These are phyloP conservation scores for Dasyprocta punctata DNA, from an alignment of 2,113 vertebrate genomes.

Conservation along the genomic window DNA sequence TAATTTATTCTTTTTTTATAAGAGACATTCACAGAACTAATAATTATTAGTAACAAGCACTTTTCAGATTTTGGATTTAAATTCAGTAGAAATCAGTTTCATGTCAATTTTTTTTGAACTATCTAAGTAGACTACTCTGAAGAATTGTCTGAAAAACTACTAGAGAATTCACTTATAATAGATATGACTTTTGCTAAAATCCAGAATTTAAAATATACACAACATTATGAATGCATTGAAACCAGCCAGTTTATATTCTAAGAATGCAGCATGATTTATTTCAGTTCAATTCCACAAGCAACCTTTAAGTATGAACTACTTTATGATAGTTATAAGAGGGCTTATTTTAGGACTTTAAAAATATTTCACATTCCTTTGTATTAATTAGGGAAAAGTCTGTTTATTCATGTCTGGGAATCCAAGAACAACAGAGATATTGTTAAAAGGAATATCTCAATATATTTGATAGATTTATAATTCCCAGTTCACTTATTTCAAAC, in stretches of 20 bases:
- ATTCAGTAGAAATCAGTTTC: slow-evolving; percentile 21
- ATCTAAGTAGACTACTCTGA: not conserved
- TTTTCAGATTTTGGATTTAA: not conserved
- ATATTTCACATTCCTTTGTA: slow-evolving; percentile 52
- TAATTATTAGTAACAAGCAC: slow-evolving; percentile 15
- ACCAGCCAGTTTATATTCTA: not conserved
- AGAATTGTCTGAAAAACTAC: slow-evolving; percentile 19
- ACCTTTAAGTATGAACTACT: not conserved
- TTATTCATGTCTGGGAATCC: not conserved
- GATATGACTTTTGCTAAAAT: slow-evolving; percentile 36
- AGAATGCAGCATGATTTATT: slow-evolving; percentile 41
- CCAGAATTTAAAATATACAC: not conserved
- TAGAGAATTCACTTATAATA: slow-evolving; percentile 29
- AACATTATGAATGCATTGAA: slow-evolving; percentile 6
- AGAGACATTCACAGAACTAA: slow-evolving; percentile 20
- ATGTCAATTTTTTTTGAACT: slow-evolving; percentile 10
- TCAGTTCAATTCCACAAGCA: not conserved
- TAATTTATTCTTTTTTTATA: slow-evolving; percentile 71
- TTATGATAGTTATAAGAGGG: not conserved
- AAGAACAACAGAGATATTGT: slow-evolving; percentile 50
- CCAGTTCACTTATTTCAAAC: slow-evolving; percentile 49
- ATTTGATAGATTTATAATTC: slow-evolving; percentile 16
- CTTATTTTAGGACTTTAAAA: slow-evolving; percentile 51
- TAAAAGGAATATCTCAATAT: slow-evolving; percentile 17
- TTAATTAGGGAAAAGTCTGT: slow-evolving; percentile 18